Conservation (phyloP, 2,888 invertebrate genomes). For the Cephus pulcher region DNA sequence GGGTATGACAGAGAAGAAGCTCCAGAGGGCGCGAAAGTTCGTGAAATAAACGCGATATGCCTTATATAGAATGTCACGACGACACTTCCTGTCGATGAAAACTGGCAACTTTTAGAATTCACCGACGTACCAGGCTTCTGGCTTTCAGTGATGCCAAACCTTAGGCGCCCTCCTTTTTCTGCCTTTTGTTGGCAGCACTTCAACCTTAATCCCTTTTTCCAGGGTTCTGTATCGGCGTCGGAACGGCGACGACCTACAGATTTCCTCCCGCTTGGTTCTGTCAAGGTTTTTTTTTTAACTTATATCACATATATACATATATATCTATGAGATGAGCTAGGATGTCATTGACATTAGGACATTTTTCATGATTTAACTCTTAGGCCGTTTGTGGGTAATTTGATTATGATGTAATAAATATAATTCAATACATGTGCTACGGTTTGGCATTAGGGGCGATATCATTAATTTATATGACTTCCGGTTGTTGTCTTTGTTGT, state of each 20-base stretch:
- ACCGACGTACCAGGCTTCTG: conserved; percentile 17
- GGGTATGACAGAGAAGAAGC: neutral
- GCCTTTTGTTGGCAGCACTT: conserved; percentile 16
- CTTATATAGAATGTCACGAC: conserved; percentile 20
- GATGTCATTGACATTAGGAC: neutral
- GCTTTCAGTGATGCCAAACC: conserved; percentile 9
- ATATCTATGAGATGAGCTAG: neutral
- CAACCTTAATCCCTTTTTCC: neutral
- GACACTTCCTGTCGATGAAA: conserved; percentile 17
- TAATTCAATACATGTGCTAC: neutral
- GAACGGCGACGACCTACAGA: neutral
- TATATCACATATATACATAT: neutral
- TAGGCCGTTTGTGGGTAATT: neutral
- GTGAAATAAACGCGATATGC: neutral
- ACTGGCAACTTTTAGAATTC: conserved; percentile 40
- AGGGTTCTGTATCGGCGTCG: neutral
- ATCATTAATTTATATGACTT: neutral
- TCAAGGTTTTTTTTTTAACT: neutral
- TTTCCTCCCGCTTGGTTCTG: neutral
- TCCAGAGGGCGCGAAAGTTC: neutral
- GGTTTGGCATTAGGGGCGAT: neutral
- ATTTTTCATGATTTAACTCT: neutral
- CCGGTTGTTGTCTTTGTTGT: conserved; percentile 12
- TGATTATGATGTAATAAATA: neutral
- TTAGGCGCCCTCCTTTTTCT: conserved; percentile 14